phyloP scores from a whole-genome alignment of 1,140 invertebrate genomes.

The Eupristina koningsbergeri region DNA sequence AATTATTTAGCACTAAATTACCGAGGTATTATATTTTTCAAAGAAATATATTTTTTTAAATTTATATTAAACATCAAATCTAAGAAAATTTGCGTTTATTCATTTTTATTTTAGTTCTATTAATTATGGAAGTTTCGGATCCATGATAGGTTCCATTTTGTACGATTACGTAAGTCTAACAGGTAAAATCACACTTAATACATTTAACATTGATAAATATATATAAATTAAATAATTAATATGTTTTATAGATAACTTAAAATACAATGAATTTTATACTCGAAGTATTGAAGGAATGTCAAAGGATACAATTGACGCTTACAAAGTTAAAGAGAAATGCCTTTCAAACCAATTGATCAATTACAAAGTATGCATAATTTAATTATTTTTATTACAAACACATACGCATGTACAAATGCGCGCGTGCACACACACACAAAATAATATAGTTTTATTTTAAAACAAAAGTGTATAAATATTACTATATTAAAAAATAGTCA shows the following conservation, averaged over 20 bases:
- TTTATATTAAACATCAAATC: too few relatives aligned
- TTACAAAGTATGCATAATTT: constrained; percentile 34
- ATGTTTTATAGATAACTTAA: constrained; percentile 25
- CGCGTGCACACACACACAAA: too few relatives aligned
- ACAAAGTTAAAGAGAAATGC: constrained; percentile 46
- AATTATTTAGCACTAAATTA: constrained; percentile 35
- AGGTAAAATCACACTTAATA: constrained; percentile 13
- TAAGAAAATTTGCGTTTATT: not conserved
- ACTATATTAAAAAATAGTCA: too few relatives aligned
- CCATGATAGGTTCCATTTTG: constrained; percentile 43
- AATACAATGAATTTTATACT: constrained; percentile 40
- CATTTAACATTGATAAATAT: not conserved
- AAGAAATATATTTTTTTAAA: too few relatives aligned
- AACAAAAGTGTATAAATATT: too few relatives aligned
- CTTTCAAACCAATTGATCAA: constrained; percentile 39
- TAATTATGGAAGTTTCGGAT: constrained; percentile 46
- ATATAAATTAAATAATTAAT: not conserved
- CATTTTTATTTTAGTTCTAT: constrained; percentile 27
- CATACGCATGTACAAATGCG: too few relatives aligned
- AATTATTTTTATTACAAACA: too few relatives aligned
- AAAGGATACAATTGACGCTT: constrained; percentile 45
- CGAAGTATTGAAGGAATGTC: constrained; percentile 34
- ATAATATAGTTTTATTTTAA: too few relatives aligned
- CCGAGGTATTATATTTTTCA: constrained; percentile 32
- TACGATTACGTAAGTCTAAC: constrained; percentile 49